Evolutionary conservation across 2,113 vertebrate genomes (phyloP).

Genomic region (Acinonyx jubatus): DNA sequence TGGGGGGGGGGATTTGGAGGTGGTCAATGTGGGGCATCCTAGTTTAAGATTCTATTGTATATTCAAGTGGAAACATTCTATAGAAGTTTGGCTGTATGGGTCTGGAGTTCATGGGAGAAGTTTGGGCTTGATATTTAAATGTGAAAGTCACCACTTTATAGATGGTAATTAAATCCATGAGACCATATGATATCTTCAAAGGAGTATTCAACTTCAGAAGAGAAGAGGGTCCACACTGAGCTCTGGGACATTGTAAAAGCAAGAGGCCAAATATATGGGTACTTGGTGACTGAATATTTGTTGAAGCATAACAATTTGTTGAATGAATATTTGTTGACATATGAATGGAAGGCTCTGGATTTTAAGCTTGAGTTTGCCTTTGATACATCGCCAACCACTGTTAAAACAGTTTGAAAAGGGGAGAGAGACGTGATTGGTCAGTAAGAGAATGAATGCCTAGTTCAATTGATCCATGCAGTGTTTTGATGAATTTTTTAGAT

Average conservation of each 20-base stretch:
- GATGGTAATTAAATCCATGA: not conserved
- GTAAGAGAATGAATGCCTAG: constrained; percentile 20
- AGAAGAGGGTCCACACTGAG: not conserved
- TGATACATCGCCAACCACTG: not conserved
- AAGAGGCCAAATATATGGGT: not conserved
- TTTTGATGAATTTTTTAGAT: constrained; percentile 42
- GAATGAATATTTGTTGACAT: not conserved
- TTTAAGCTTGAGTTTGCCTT: constrained; percentile 26
- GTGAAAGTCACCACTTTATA: not conserved
- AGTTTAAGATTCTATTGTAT: not conserved
- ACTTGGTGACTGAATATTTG: not conserved
- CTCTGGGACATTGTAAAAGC: not conserved
- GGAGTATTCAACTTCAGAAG: not conserved
- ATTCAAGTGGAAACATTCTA: not conserved
- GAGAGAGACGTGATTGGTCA: constrained; percentile 10
- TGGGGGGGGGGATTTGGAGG: not conserved
- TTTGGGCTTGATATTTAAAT: not conserved
- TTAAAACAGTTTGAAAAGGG: constrained; percentile 38
- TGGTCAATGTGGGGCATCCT: not conserved
- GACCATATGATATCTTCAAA: not conserved
- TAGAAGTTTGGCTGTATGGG: not conserved
- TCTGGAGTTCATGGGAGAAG: not conserved
- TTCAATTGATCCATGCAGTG: not conserved
- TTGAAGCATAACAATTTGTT: not conserved
- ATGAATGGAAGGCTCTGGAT: constrained; percentile 36